phyloP scores from a whole-genome alignment of 2,113 vertebrate genomes.

The Gadus macrocephalus region DNA sequence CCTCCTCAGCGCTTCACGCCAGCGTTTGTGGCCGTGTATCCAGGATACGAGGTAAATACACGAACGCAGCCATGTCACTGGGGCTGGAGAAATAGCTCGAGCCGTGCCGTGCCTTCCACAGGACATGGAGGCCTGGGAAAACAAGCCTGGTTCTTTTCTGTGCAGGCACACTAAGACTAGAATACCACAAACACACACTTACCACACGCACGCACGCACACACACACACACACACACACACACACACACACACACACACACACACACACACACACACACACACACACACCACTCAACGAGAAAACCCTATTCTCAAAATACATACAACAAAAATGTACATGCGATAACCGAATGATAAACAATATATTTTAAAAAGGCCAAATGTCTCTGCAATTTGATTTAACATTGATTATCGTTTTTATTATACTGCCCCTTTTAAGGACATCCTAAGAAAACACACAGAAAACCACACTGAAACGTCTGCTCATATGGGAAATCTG shows the following conservation, averaged over 20 bases:
- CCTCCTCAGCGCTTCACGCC: conserved; percentile 14
- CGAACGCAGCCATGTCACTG: conserved; percentile 34
- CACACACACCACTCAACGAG: neutral
- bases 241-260: too few species aligned
- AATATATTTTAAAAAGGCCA: too few species aligned
- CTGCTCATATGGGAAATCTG: too few species aligned
- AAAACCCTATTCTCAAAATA: too few species aligned
- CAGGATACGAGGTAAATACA: conserved; percentile 59
- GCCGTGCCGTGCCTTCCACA: conserved; percentile 6
- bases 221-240: neutral
- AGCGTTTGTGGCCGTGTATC: conserved; percentile 40
- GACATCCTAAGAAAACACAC: too few species aligned
- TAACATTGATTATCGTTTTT: too few species aligned
- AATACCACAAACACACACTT: neutral
- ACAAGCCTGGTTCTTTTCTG: neutral
- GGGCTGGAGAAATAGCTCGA: conserved; percentile 14
- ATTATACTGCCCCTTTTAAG: too few species aligned
- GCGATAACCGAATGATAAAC: too few species aligned
- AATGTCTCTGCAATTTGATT: too few species aligned
- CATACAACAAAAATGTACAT: too few species aligned
- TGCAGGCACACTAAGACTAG: too few species aligned
- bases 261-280: neutral
- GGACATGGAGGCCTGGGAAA: neutral
- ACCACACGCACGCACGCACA: neutral
- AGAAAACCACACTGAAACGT: too few species aligned